A percentile compares a stretch with the other conserved stretches of the same genome.
These are phyloP conservation scores for Meiosimyza decipiens DNA, from an alignment of 2,888 invertebrate species.

Conservation along the genomic window DNA sequence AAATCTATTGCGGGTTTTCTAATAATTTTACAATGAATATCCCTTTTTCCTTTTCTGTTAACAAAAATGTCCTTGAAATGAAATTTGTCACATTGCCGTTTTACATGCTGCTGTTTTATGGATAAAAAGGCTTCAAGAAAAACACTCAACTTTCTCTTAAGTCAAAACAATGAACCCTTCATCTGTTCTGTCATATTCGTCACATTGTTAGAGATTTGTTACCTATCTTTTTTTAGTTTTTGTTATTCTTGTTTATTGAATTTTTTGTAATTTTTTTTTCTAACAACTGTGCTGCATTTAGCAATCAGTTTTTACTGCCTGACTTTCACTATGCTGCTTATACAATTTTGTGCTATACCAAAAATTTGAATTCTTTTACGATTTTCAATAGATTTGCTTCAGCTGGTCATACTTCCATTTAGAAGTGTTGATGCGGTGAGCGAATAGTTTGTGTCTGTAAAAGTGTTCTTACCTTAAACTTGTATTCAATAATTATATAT, in stretches of 20 bases:
- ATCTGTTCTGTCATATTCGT: slow-evolving; percentile 10
- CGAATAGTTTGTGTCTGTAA: too few species aligned
- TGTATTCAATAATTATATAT: too few species aligned
- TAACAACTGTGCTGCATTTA: not conserved
- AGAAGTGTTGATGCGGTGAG: too few species aligned
- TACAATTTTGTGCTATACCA: too few species aligned
- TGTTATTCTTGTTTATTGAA: not conserved
- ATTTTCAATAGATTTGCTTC: not conserved
- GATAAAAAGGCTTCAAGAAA: slow-evolving; percentile 1
- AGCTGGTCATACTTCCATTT: too few species aligned
- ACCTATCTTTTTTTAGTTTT: not conserved
- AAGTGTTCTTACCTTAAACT: too few species aligned
- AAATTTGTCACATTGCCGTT: slow-evolving; percentile 19
- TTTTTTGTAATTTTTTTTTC: not conserved
- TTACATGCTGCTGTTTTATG: slow-evolving; percentile 24
- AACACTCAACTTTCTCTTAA: not conserved
- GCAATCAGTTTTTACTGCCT: slow-evolving; percentile 27
- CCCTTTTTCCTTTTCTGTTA: slow-evolving; percentile 7
- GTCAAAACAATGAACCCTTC: slow-evolving; percentile 37
- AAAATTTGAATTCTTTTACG: not conserved
- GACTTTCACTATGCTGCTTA: slow-evolving; percentile 25
- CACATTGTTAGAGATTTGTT: not conserved
- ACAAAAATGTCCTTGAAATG: slow-evolving; percentile 35
- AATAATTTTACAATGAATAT: not conserved
- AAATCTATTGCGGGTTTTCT: too few species aligned